Conservation (phyloP, 2,113 vertebrate species). For the Actenoides lindsayi region DNA sequence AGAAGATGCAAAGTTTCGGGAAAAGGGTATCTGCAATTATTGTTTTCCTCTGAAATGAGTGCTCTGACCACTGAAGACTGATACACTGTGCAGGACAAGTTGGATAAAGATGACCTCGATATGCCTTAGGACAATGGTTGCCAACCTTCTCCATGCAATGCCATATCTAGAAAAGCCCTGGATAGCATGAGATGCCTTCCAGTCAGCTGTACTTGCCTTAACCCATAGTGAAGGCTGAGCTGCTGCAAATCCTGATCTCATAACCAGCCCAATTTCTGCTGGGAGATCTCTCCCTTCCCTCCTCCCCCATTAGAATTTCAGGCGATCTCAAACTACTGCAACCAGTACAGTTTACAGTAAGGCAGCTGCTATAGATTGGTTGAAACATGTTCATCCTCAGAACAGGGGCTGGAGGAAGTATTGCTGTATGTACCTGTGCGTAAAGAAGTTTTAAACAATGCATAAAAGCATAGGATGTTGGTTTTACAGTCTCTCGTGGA, state of each 20-base stretch:
- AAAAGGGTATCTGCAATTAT: background rate
- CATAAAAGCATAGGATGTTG: background rate
- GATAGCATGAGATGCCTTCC: background rate
- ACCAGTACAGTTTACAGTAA: background rate
- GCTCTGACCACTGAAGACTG: background rate
- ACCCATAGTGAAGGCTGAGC: background rate
- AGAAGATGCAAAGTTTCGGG: background rate
- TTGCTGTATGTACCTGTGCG: accelerated
- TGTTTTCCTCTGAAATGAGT: background rate
- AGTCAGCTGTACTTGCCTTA: background rate
- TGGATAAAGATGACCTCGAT: background rate
- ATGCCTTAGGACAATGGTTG: background rate
- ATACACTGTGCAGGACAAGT: background rate
- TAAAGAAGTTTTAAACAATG: background rate
- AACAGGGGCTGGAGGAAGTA: background rate
- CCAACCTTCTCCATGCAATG: background rate
- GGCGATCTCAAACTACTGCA: background rate
- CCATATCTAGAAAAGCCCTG: background rate
- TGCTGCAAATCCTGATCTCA: background rate
- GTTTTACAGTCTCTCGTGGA: background rate
- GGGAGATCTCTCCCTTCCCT: background rate
- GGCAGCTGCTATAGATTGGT: accelerated
- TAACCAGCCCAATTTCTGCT: background rate
- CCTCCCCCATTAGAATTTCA: background rate
- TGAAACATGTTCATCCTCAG: background rate